A percentile compares a stretch with the other conserved stretches of the same genome.
These are phyloP conservation scores for Podarcis cretensis DNA, from an alignment of 2,113 vertebrate genomes.

Conservation along the genomic window DNA sequence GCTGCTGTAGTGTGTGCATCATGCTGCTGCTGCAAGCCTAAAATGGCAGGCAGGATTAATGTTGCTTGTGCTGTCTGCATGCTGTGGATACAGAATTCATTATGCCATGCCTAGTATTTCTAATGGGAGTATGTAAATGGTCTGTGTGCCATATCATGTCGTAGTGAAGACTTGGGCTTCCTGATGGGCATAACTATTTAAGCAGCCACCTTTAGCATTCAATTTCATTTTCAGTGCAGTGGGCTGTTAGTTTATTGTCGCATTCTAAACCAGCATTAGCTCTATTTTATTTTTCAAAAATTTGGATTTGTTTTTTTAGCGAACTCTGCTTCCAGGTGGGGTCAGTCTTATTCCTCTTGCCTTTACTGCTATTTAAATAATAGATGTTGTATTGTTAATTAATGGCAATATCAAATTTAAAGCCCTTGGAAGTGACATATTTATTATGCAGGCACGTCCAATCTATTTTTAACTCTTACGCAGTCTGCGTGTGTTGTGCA, in stretches of 20 bases:
- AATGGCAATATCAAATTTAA: conserved; percentile 87
- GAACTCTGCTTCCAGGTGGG: conserved; percentile 80
- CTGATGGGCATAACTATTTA: conserved; percentile 74
- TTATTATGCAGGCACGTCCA: conserved; percentile 88
- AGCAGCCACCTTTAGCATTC: conserved; percentile 76
- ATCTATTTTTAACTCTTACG: conserved; percentile 87
- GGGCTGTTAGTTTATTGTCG: conserved; percentile 75
- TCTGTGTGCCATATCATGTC: conserved; percentile 78
- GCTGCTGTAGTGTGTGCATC: conserved; percentile 76
- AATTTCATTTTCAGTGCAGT: conserved; percentile 72
- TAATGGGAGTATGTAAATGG: conserved; percentile 85
- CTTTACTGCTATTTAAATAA: conserved; percentile 85
- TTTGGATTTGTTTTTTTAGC: conserved; percentile 29
- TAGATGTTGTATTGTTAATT: conserved; percentile 89
- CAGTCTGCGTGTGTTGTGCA: conserved; percentile 70
- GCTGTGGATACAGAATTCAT: conserved; percentile 82
- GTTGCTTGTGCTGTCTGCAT: conserved; percentile 80
- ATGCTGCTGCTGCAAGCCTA: conserved; percentile 74
- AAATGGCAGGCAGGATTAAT: conserved; percentile 88
- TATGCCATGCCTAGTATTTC: conserved; percentile 81
- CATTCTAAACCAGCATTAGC: conserved; percentile 74
- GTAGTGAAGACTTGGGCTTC: conserved; percentile 76
- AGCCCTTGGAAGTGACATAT: conserved; percentile 83
- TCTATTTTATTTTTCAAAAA: conserved; percentile 4
- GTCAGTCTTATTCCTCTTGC: conserved; percentile 79